Conservation (phyloP, 2,888 invertebrate species). For the Mimumesa dahlbomi region DNA sequence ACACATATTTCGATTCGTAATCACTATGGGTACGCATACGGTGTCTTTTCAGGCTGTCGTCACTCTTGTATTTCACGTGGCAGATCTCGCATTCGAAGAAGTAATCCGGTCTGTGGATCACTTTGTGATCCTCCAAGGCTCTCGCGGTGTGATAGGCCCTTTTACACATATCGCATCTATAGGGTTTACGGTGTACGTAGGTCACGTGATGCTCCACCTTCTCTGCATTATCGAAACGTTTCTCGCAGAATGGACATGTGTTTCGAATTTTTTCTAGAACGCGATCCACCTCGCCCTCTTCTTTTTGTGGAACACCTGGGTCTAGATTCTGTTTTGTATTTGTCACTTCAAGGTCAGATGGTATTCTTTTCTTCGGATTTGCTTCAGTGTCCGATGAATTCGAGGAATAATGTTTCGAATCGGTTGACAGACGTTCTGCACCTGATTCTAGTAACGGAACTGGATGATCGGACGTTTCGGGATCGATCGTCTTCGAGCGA, state of each 20-base stretch:
- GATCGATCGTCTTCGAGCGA: too few species aligned
- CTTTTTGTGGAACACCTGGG: background rate
- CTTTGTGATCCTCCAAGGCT: slow-evolving; percentile 63
- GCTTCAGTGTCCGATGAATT: too few species aligned
- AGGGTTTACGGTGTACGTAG: slow-evolving; percentile 52
- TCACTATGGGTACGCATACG: slow-evolving; percentile 53
- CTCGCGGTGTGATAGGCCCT: slow-evolving; percentile 44
- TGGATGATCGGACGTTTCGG: background rate
- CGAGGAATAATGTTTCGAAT: too few species aligned
- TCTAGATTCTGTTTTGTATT: background rate
- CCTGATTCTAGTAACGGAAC: background rate
- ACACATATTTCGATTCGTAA: slow-evolving; percentile 48
- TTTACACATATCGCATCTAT: slow-evolving; percentile 57
- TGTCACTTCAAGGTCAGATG: too few species aligned
- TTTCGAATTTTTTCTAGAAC: slow-evolving; percentile 46
- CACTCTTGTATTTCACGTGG: slow-evolving; percentile 60
- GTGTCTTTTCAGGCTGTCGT: slow-evolving; percentile 60
- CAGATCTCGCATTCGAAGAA: slow-evolving; percentile 67
- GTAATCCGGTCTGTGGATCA: slow-evolving; percentile 62
- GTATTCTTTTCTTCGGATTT: too few species aligned
- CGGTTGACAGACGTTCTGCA: too few species aligned
- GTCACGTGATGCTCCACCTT: slow-evolving; percentile 59
- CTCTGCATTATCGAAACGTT: slow-evolving; percentile 43
- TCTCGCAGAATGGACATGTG: slow-evolving; percentile 62
- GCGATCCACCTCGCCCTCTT: slow-evolving; percentile 33